Evolutionary conservation across 2,888 invertebrate genomes (phyloP).

Genomic region (Andrena fulva): DNA sequence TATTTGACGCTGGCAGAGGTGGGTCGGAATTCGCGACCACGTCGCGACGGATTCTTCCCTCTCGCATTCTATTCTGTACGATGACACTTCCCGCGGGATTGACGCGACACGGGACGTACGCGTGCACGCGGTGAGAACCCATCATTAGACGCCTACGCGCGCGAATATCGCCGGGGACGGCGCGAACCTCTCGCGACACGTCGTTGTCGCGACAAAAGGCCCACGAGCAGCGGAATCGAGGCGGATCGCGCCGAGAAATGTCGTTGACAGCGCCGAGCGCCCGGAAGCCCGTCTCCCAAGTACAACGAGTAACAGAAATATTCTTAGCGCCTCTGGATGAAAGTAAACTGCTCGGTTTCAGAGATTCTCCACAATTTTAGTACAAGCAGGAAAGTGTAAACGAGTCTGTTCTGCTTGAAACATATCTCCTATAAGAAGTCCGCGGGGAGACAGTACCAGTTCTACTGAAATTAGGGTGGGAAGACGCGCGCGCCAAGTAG

Average conservation of each 20-base stretch:
- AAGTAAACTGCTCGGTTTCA: too few species aligned
- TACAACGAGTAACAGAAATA: too few species aligned
- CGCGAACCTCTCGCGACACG: slow-evolving; percentile 37
- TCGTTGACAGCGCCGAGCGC: slow-evolving; percentile 43
- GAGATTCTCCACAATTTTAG: too few species aligned
- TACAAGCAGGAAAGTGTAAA: too few species aligned
- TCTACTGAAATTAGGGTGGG: too few species aligned
- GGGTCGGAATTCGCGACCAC: slow-evolving; percentile 66
- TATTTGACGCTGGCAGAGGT: slow-evolving; percentile 64
- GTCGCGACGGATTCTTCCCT: slow-evolving; percentile 66
- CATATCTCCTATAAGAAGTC: too few species aligned
- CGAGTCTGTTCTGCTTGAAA: too few species aligned
- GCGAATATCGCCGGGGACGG: slow-evolving; percentile 57
- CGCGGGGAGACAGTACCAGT: too few species aligned
- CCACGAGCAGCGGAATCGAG: slow-evolving; percentile 47
- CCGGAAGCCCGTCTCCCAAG: slow-evolving; percentile 54
- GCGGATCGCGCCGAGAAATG: slow-evolving; percentile 41
- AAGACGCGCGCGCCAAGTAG: background rate
- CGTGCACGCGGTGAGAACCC: slow-evolving; percentile 72
- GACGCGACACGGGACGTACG: slow-evolving; percentile 50
- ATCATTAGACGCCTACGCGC: slow-evolving; percentile 81
- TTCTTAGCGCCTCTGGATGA: too few species aligned
- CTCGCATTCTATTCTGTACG: slow-evolving; percentile 71
- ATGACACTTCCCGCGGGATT: slow-evolving; percentile 63
- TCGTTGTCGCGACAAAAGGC: slow-evolving; percentile 63